Evolutionary conservation across 2,888 invertebrate species (phyloP).

Genomic region (Noctua fimbriata): DNA sequence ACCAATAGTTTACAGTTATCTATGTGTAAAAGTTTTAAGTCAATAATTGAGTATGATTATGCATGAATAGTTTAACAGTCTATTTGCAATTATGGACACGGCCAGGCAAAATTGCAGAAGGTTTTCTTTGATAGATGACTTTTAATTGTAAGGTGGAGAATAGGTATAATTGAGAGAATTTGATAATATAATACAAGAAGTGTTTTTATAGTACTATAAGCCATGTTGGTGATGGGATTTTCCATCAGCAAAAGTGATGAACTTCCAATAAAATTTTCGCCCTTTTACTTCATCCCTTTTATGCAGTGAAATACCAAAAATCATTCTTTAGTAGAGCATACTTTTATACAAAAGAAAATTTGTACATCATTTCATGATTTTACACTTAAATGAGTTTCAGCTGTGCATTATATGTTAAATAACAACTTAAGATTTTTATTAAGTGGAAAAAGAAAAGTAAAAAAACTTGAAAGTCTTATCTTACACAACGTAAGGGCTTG

Average conservation of each 20-base stretch:
- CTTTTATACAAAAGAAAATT: neutral
- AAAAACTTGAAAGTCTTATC: constrained; percentile 8
- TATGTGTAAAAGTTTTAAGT: constrained; percentile 24
- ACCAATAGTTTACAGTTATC: constrained; percentile 40
- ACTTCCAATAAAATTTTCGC: neutral
- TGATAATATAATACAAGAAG: neutral
- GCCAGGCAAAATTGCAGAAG: neutral
- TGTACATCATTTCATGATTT: neutral
- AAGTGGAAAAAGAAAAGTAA: too few relatives aligned
- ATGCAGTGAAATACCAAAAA: neutral
- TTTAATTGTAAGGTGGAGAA: neutral
- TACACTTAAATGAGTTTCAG: neutral
- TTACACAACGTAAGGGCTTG: constrained; percentile 8
- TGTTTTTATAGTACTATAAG: neutral
- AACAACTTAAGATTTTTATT: neutral
- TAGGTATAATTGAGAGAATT: neutral
- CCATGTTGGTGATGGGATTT: neutral
- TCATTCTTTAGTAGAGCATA: neutral
- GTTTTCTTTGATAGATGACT: neutral
- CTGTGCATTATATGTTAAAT: neutral
- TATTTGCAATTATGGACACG: neutral
- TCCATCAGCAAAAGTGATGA: neutral
- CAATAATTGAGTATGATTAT: constrained; percentile 42
- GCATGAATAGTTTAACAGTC: constrained; percentile 27
- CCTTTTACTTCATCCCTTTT: neutral